Base-by-base conservation (phyloP, 2,888 invertebrate species). In the Heliothis peltigera region DNA sequence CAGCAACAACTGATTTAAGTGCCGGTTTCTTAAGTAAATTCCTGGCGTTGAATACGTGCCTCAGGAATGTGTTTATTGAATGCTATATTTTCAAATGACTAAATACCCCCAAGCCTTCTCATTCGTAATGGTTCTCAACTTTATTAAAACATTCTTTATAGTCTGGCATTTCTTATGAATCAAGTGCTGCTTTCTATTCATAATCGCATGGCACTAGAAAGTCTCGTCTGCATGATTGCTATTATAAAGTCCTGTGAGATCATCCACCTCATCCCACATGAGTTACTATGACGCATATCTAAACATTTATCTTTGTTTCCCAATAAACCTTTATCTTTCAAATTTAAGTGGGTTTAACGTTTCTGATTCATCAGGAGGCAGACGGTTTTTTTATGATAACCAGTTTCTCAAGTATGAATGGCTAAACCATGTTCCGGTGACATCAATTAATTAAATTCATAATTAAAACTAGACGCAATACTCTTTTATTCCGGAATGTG, bases 211-310 rank as follows among this genome's bases (percentile, higher is more conserved):
- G 72, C 35, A 46, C 51, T 66, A 61, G 63, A 78, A 75, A 78
- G 56, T 74, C 57, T 56, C 19, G 46, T 55, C 10, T 56, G 49
- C 19, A 60, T 57, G 56, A 46, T 67, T 60, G 56, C 48, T 62
- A 74, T 77, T 67, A 74, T 62, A 78, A 53, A 28, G 54, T 63
- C 51, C 32, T 75, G 54, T 74, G 79, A 78, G 46, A 63, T 75
- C 69, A 75, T 59, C 51, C 25, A 52, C 48, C 43, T 61, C 46
- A 49, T 63, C 75, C 63, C 57, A 67, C 62, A 46, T 56, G 12
- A 48, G 54, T 25, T 63, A 43, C 32, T 19, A 55, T 60, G 57
- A 75, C 69, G 51, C 63, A 64, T 56, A 35, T 43, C 28, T 48
- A 54, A 46, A 25, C 25, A 19, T 43, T 28, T 55, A 58, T 49